Percentiles rank a stretch among this genome's conserved stretches.
Evolutionary conservation across 2,888 invertebrate species (phyloP).

Genomic region (Elysia crispata): DNA sequence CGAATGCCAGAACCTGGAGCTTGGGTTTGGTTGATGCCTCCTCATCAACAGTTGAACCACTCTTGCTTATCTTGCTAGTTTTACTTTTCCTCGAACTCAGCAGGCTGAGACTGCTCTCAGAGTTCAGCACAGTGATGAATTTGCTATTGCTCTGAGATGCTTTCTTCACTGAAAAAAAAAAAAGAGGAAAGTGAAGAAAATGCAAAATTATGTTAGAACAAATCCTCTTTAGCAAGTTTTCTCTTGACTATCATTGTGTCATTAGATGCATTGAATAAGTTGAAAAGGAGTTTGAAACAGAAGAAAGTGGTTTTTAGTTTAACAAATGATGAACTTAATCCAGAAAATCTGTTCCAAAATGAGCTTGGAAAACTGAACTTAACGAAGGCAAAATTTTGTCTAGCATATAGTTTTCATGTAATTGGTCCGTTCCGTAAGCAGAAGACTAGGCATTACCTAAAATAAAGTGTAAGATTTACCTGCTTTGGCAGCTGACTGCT

Average conservation of each 20-base stretch:
- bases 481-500: constrained; percentile 69
- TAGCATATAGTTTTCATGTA: too few species aligned
- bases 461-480: constrained; percentile 52
- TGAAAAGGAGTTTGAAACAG: too few species aligned
- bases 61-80: constrained; percentile 37
- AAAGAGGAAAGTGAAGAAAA: background rate
- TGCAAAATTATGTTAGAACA: background rate
- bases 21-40: constrained; percentile 27
- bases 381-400: too few species aligned
- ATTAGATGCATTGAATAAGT: background rate
- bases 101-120: constrained; percentile 42
- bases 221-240: too few species aligned
- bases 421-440: too few species aligned
- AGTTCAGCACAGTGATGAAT: constrained; percentile 39
- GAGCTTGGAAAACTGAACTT: too few species aligned
- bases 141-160: constrained; percentile 54
- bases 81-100: constrained; percentile 37
- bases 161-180: too few species aligned
- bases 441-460: background rate
- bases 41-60: constrained; percentile 30
- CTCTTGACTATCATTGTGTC: too few species aligned
- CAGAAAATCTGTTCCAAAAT: too few species aligned
- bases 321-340: too few species aligned
- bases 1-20: background rate
- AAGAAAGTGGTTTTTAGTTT: too few species aligned